Evolutionary conservation across 1,140 invertebrate genomes (phyloP), one percentile per base, ranked within the genome.

Genomic region (Drosophila erecta): DNA sequence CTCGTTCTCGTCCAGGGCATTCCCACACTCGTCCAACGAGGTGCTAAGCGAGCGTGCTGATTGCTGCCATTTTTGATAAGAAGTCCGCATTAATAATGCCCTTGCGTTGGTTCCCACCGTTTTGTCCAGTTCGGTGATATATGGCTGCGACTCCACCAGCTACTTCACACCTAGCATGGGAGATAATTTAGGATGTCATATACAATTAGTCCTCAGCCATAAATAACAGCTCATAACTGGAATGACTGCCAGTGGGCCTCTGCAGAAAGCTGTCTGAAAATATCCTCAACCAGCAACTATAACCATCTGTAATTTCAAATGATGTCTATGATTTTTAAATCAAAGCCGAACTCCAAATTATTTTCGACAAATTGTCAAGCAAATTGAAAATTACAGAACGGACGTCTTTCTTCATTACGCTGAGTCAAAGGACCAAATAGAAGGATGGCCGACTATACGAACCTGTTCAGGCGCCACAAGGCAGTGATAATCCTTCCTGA

Each of bases 11-110:
- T 24, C 17, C 47, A 38, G 27, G 44, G 22, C 20, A 58, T 60
- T 51, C 78, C 72, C 51, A 41, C 37, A 54, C 33, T 47, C 40
- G 20, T 12, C 15, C 22, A 84, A 89, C 79, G 85, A 89, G 84
- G 84, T 89, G 84, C 61, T 89, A 89, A 89, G 79, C 77, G 85
- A 89, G 72, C 80, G 85, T 89, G 84, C 85, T 89, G 84, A 89
- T 89, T 89, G 84, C 76, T 79, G 84, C 84, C 80, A 89, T 78
- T 89, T 84, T 84, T 89, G 84, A 84, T 89, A 90, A 89, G 84
- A 73, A 74, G 65, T 83, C 79, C 57, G 76, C 67, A 87, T 87
- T 84, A 84, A 89, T 87, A 87, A 83, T 87, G 79, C 56, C 49
- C 64, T 76, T 54, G 79, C 79, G 79, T 79, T 86, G 73, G 49